Evolutionary conservation across 2,113 vertebrate species (phyloP), one percentile per base, ranked within the genome.

Genomic region (Cervus canadensis): DNA sequence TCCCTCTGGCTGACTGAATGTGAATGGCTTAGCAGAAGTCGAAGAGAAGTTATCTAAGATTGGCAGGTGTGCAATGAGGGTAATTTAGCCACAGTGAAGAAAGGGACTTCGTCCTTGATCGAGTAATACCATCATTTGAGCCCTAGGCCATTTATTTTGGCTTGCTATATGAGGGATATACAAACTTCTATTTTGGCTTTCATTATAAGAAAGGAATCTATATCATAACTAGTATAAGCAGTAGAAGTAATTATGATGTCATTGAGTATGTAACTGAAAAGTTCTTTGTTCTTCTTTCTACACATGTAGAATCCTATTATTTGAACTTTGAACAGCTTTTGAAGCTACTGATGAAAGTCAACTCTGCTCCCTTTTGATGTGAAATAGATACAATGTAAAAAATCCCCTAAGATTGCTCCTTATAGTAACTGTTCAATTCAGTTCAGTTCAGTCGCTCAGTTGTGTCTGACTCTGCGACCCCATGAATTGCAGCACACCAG

Each of bases 381-480:
- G 33, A 89, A 91, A 33, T 12, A 84, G 23, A 95, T 62, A 59
- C 4, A 82, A 7, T 50, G 12, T 60, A 21, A 60, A 92, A n/a
- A 83, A 84, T 71, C 17, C 16, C 21, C 10, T 7, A 86, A 43
- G 30, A 54, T 43, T n/a, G 17, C 3, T 93, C 16, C 9, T 62
- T 30, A 26, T 2, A 78, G 89, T 52, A 87, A 43, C 71, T 76
- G 36, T 43, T 74, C 17, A 23, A 36, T 74, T 25, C 21, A 59
- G 21, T 26, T 59, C 23, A 40, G 4, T 74, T 23, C n/a, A 67
- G 62, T 67, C 7, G n/a, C 7, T n/a, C 17, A 67, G 8, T 67
- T 0, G 0, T 67, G 64, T 67, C 33, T 0, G 0, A 19, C 64
- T 67, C 62, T n/a, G 33, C 0, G 4, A n/a, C 2, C 33, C 64